phyloP scores from a whole-genome alignment of 2,888 invertebrate genomes.

The Sarcophaga caerulescens region DNA sequence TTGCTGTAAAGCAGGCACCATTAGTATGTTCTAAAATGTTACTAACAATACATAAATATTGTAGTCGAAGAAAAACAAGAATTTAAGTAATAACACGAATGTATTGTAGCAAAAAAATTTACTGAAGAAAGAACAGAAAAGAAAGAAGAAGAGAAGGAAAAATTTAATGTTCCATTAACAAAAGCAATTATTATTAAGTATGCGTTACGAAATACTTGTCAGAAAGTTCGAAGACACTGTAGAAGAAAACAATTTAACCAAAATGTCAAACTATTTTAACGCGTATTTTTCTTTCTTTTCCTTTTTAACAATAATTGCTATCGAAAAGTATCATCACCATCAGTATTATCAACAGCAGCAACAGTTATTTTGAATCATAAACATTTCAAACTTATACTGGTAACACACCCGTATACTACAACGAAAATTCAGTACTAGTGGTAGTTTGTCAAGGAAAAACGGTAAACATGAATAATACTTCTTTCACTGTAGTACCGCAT shows the following conservation, averaged over 20 bases:
- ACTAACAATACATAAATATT: background rate
- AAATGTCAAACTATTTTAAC: conserved; percentile 38
- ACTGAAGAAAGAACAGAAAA: too few species aligned
- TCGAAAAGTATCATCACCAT: conserved; percentile 8
- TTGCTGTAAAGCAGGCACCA: too few species aligned
- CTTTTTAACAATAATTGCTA: conserved; percentile 13
- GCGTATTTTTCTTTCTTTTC: conserved; percentile 6
- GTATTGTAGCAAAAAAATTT: too few species aligned
- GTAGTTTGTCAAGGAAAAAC: too few species aligned
- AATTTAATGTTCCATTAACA: background rate
- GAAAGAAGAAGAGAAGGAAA: background rate
- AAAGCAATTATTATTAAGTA: background rate
- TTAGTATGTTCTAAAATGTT: too few species aligned
- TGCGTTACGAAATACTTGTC: background rate
- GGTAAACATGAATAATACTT: too few species aligned
- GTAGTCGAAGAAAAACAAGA: background rate
- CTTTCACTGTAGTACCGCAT: too few species aligned
- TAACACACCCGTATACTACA: background rate
- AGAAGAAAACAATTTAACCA: conserved; percentile 9
- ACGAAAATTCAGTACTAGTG: background rate
- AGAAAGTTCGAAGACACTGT: background rate
- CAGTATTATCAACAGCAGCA: conserved; percentile 20
- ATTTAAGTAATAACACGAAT: background rate
- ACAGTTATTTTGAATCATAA: background rate
- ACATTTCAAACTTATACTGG: background rate